Evolutionary conservation across 2,797 vertebrate genomes (phyloP).

Genomic region (Enteromius treurensis): DNA sequence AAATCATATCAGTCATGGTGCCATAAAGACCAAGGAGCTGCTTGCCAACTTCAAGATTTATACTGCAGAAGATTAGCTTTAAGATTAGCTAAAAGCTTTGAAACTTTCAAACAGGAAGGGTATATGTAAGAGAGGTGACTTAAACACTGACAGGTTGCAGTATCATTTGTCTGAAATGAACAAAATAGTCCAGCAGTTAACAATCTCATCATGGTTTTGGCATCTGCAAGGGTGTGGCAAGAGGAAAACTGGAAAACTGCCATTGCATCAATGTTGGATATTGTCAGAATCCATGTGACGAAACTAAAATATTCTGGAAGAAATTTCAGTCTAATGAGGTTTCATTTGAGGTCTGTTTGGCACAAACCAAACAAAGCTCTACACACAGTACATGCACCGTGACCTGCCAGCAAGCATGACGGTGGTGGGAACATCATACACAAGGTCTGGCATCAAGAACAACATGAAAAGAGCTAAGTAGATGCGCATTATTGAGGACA

Average conservation of each 20-base stretch:
- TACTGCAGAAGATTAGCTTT: constrained; percentile 3
- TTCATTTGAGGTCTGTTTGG: not conserved
- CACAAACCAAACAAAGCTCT: not conserved
- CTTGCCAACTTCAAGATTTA: constrained; percentile 20
- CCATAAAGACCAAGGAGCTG: not conserved
- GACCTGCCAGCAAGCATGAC: not conserved
- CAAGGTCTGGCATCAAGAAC: not conserved
- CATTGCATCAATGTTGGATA: not conserved
- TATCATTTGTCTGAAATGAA: constrained; percentile 9
- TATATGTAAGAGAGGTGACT: constrained; percentile 7
- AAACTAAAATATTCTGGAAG: not conserved
- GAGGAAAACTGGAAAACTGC: not conserved
- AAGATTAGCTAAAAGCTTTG: constrained; percentile 7
- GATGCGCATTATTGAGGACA: not conserved
- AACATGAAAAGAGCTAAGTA: not conserved
- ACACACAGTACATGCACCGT: not conserved
- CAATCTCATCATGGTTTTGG: not conserved
- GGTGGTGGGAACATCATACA: not conserved
- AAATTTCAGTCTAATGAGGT: not conserved
- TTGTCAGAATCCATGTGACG: not conserved
- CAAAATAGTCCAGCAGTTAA: not conserved
- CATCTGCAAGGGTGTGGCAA: not conserved
- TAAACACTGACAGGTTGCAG: constrained; percentile 1
- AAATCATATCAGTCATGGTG: constrained; percentile 24
- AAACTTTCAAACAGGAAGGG: constrained; percentile 7